These are phyloP conservation scores for Junonia oenone DNA, from an alignment of 2,888 invertebrate species.

Conservation along the genomic window DNA sequence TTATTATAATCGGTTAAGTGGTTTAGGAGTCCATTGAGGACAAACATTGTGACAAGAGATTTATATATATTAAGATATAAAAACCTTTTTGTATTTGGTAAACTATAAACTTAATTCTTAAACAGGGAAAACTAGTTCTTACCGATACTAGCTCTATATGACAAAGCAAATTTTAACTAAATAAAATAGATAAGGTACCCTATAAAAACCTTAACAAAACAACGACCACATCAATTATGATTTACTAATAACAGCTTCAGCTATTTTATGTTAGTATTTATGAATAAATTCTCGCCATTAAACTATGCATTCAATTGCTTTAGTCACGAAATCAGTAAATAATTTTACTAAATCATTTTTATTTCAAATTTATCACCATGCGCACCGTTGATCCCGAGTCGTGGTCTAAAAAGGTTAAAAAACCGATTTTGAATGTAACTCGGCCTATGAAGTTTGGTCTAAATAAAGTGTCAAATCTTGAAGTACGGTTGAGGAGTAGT, in stretches of 20 bases:
- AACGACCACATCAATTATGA: neutral
- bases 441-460: slow-evolving; percentile 23
- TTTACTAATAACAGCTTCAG: neutral
- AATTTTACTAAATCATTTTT: neutral
- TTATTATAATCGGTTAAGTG: too few species aligned
- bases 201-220: neutral
- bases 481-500: slow-evolving; percentile 32
- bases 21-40: too few species aligned
- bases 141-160: too few species aligned
- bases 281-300: neutral
- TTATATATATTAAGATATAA: too few species aligned
- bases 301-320: neutral
- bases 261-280: neutral
- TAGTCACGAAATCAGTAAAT: slow-evolving; percentile 3
- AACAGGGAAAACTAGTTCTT: too few species aligned
- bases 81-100: too few species aligned
- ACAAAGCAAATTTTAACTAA: neutral
- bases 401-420: slow-evolving; percentile 31
- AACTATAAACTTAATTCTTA: too few species aligned
- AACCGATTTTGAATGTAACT: slow-evolving; percentile 17
- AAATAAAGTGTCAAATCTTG: slow-evolving; percentile 18
- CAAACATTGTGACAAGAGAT: too few species aligned
- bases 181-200: neutral
- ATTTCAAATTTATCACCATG: slow-evolving; percentile 29
- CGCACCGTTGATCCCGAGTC: slow-evolving; percentile 38